phyloP scores from a whole-genome alignment of 2,888 invertebrate species.

The Drosophila mimetica region DNA sequence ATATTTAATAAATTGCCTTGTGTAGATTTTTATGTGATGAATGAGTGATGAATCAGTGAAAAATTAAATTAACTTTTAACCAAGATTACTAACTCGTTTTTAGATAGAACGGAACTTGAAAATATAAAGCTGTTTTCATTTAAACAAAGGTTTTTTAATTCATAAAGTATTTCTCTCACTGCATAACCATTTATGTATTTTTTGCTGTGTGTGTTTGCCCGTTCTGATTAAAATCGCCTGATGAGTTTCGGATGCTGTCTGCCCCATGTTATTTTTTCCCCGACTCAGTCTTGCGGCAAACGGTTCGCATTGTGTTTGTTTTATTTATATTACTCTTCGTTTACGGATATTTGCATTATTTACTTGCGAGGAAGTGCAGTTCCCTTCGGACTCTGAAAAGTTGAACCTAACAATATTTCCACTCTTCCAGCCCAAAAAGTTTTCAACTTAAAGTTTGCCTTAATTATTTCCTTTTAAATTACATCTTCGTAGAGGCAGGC shows the following conservation, averaged over 20 bases:
- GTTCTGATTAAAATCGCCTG: slow-evolving; percentile 67
- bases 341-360: slow-evolving; percentile 50
- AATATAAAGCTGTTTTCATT: too few species aligned
- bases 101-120: too few species aligned
- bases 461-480: neutral
- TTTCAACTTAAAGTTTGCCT: neutral
- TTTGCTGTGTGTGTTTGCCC: slow-evolving; percentile 36
- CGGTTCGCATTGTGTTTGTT: slow-evolving; percentile 55
- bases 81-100: too few species aligned
- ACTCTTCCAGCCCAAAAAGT: neutral
- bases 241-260: slow-evolving; percentile 53
- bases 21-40: too few species aligned
- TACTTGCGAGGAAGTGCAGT: slow-evolving; percentile 38
- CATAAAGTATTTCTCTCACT: slow-evolving; percentile 9
- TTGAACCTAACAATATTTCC: neutral
- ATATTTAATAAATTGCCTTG: too few species aligned
- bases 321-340: slow-evolving; percentile 58
- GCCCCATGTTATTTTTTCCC: slow-evolving; percentile 23
- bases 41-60: neutral
- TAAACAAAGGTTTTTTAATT: neutral
- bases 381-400: neutral
- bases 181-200: slow-evolving; percentile 28
- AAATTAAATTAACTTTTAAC: too few species aligned
- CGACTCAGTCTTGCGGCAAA: slow-evolving; percentile 42
- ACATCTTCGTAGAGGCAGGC: neutral